Evolutionary conservation across 2,888 invertebrate species (phyloP).

Genomic region (Odontothrips loti): DNA sequence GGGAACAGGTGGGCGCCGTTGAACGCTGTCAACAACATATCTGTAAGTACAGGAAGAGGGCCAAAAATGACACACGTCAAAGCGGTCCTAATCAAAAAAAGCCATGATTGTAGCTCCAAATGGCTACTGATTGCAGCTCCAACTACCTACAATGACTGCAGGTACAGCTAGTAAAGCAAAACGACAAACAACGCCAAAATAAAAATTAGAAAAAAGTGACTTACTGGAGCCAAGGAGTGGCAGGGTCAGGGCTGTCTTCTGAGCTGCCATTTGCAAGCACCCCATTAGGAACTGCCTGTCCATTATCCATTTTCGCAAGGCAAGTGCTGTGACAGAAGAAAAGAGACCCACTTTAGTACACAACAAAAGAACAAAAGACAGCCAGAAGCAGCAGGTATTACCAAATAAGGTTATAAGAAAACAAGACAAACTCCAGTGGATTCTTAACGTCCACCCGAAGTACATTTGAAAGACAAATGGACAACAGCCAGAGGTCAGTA

Average conservation of each 20-base stretch:
- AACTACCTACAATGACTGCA: constrained; percentile 28
- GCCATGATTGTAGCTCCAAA: too few species aligned
- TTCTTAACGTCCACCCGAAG: too few species aligned
- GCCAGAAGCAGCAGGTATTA: background rate
- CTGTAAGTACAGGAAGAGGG: background rate
- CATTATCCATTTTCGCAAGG: background rate
- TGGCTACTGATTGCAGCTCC: too few species aligned
- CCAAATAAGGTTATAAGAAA: background rate
- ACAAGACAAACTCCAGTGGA: too few species aligned
- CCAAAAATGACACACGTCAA: too few species aligned
- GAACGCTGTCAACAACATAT: constrained; percentile 11
- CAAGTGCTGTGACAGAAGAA: background rate
- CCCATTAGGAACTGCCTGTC: background rate
- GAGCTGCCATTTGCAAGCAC: background rate
- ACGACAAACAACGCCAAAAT: background rate
- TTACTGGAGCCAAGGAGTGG: background rate
- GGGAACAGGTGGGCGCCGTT: background rate
- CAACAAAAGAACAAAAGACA: background rate
- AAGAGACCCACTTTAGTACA: background rate
- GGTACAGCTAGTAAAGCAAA: constrained; percentile 18
- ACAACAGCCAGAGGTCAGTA: too few species aligned
- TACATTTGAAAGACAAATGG: too few species aligned
- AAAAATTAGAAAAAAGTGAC: background rate
- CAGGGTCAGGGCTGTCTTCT: background rate
- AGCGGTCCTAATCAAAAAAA: too few species aligned